Evolutionary conservation across 2,797 vertebrate genomes (phyloP), one percentile per base, ranked within the genome.

Genomic region (Cuculus canorus): DNA sequence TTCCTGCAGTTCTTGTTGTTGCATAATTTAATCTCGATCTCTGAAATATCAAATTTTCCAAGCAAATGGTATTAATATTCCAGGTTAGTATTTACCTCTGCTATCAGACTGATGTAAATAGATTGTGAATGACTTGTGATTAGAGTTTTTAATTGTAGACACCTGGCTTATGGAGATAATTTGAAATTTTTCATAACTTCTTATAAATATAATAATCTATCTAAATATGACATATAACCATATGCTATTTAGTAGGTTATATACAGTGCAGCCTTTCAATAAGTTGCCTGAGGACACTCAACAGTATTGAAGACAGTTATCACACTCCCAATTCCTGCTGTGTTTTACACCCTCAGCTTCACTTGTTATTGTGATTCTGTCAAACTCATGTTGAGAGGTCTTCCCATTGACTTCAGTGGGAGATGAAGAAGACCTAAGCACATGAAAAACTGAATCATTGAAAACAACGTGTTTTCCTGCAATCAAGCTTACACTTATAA

Each of bases 221-320:
- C 50, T 47, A 57, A 66, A 68, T 66, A 79, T 53, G 3, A 43
- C 47, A 66, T 66, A 80, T 80, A 66, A 56, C 27, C 77, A 66
- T 37, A 80, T 68, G 68, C 33, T 68, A 22, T 57, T 57, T 57
- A 48, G 43, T 68, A 80, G 63, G 22, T 80, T 81, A 6, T 56
- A 78, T 76, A 75, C 45, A 91, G 56, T 84, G 63, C 79, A 76
- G 60, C 84, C 86, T 90, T 75, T 79, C 69, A 89, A 54, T n/a
- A 81, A 48, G 19, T 33, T 60, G 61, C 39, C 32, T 56, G 57
- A 80, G 64, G 33, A 80, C 80, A 80, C 52, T 54, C n/a, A 54
- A 53, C 68, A 56, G n/a, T 68, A 77, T 30, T 64, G 69, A 56
- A 80, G 63, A 80, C 18, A 66, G 50, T 65, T 79, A 66, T 57